Base-by-base conservation (phyloP, 2,797 vertebrate species). In the Schizopygopsis malacanthus region DNA sequence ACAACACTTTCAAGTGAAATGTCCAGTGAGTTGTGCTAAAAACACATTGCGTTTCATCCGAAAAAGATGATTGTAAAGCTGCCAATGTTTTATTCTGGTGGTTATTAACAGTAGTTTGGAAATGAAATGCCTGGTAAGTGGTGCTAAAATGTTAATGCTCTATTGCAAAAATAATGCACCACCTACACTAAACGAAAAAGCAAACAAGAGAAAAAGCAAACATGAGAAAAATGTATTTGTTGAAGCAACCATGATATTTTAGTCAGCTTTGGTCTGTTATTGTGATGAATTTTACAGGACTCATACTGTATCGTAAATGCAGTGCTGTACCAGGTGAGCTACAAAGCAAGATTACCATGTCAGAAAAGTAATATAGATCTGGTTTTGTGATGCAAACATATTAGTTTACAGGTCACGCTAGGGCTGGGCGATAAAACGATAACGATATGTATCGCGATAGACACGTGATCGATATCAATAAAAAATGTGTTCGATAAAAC, bases 101-200 rank as follows among this genome's bases (percentile, higher is more conserved):
- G 28, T 8, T 67, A 67, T 33, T 71, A 41, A 43, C 10, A 12
- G 69, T 41, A 41, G 10, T 71, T 71, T 22, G 10, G 69, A 71
- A 6, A 71, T 71, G 0, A 43, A 43, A 71, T 71, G 37, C 2
- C 39, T 43, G 39, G 39, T 41, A 41, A 71, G 18, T 71, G 67
- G 37, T 70, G 67, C 67, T 65, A 65, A 33, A 65, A 65, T 28
- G 63, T 33, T 65, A 65, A 65, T 67, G 63, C 63, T 16, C 63
- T 8, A 13, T 16, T 28, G 15, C 13, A 33, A 33, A 67, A 37
- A 67, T 18, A 37, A 67, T 18, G 28, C 15, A 37, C 28, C 63
- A 15, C 63, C 28, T 33, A 67, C 63, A 37, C 28, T 37, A 37
- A 67, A 67, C 1, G 2, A 33, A 33, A 65, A 65, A 33, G 6